Evolutionary conservation across 2,797 vertebrate species (phyloP).

Genomic region (Gymnoscopelus microlampas): DNA sequence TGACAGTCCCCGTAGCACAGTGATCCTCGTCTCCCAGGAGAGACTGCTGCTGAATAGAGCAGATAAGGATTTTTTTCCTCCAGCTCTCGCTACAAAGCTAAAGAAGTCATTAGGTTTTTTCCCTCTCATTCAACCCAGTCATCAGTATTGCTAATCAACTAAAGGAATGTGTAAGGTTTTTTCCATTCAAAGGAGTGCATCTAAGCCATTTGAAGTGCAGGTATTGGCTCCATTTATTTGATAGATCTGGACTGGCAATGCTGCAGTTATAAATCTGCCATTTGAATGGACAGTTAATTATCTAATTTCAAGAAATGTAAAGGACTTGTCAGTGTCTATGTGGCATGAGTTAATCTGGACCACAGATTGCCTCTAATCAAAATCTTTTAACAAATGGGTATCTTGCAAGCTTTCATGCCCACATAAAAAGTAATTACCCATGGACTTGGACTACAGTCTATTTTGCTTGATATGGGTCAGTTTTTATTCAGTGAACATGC

Average conservation of each 20-base stretch:
- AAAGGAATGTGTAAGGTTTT: conserved; percentile 77
- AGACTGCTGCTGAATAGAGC: conserved; percentile 76
- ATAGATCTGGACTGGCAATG: conserved; percentile 25
- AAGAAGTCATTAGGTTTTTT: conserved; percentile 76
- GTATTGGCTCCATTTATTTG: conserved; percentile 57
- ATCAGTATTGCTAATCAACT: conserved; percentile 82
- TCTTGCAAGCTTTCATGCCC: no score
- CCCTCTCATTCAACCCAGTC: conserved; percentile 70
- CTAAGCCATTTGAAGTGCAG: conserved; percentile 60
- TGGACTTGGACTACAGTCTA: background rate
- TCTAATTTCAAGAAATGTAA: conserved; percentile 29
- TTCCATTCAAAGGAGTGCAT: conserved; percentile 52
- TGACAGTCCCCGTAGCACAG: conserved; percentile 84
- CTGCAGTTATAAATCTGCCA: conserved; percentile 30
- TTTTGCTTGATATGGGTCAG: background rate
- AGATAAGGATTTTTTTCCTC: conserved; percentile 78
- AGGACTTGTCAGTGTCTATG: background rate
- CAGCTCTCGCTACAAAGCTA: conserved; percentile 65
- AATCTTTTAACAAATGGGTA: no score
- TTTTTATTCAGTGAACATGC: conserved; percentile 7
- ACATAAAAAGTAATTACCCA: no score
- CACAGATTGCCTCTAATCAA: no score
- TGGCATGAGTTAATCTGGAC: conserved; percentile 13
- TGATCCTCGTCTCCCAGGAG: conserved; percentile 80
- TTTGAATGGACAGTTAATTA: conserved; percentile 41